Conservation (phyloP, 1,140 invertebrate genomes). For the Dinothrombium tinctorium region DNA sequence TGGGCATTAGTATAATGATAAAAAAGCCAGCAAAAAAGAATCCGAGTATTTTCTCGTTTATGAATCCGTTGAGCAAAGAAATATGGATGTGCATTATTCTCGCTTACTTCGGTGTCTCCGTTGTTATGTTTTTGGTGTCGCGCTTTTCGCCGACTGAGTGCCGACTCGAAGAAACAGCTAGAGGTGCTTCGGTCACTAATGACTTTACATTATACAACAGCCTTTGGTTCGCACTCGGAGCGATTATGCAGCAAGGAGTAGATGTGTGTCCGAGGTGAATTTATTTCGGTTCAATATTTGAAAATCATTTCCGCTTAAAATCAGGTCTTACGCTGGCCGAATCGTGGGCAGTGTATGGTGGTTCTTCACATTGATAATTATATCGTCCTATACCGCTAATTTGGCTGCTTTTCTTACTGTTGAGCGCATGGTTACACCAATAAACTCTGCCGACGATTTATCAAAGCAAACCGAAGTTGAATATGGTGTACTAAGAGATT, state of each 20-base stretch:
- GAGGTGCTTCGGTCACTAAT: conserved; percentile 25
- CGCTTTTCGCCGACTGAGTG: conserved; percentile 31
- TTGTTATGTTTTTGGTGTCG: conserved; percentile 27
- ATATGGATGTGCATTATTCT: conserved; percentile 32
- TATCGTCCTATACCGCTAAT: conserved; percentile 32
- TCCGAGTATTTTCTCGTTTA: conserved; percentile 28
- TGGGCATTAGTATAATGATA: conserved; percentile 34
- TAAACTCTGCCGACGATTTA: conserved; percentile 77
- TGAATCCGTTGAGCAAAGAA: conserved; percentile 29
- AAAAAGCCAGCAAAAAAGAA: conserved; percentile 30
- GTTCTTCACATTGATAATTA: conserved; percentile 87
- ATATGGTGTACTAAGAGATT: conserved; percentile 49
- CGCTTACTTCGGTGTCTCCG: conserved; percentile 28
- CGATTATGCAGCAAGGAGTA: conserved; percentile 35
- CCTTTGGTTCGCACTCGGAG: conserved; percentile 58
- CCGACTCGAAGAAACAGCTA: conserved; percentile 19
- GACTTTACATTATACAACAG: conserved; percentile 27
- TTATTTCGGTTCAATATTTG: background rate
- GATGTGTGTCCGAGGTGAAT: conserved; percentile 30
- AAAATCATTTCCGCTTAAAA: background rate
- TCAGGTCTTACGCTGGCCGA: conserved; percentile 63
- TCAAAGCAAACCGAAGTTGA: conserved; percentile 82
- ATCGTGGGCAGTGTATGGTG: conserved; percentile 95
- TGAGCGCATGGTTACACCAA: conserved; percentile 61
- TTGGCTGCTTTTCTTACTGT: conserved; percentile 84